Evolutionary conservation across 2,113 vertebrate genomes (phyloP).

Genomic region (Silurus asotus): DNA sequence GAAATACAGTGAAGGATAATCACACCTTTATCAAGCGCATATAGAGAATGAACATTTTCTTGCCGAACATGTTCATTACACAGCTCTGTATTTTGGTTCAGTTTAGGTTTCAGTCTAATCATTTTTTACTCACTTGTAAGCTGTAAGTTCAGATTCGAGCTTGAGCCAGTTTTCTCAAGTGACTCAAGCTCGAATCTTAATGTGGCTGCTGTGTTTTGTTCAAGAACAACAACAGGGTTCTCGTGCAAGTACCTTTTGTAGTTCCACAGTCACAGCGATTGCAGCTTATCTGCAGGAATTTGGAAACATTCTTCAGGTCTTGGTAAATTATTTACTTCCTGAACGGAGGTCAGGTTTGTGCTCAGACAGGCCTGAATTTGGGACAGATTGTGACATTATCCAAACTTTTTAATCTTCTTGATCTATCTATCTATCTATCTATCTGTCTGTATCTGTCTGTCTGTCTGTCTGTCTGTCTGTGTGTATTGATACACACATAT

Average conservation of each 20-base stretch:
- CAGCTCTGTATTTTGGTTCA: neutral
- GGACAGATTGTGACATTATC: neutral
- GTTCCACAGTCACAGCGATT: neutral
- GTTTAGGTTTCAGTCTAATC: neutral
- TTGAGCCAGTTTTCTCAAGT: no score
- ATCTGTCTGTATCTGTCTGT: no score
- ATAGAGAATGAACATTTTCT: neutral
- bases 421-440: neutral
- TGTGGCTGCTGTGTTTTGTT: neutral
- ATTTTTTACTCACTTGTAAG: neutral
- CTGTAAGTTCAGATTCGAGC: no score
- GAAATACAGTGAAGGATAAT: neutral
- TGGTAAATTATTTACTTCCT: slow-evolving; percentile 14
- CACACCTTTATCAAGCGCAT: neutral
- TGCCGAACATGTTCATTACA: neutral
- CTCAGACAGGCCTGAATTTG: neutral
- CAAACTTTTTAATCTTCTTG: neutral
- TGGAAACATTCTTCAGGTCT: neutral
- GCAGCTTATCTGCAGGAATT: neutral
- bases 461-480: no score
- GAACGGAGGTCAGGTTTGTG: neutral
- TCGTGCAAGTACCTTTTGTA: neutral
- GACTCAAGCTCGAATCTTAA: neutral
- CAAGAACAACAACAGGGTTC: neutral
- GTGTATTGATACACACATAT: no score